phyloP scores from a whole-genome alignment of 1,140 invertebrate genomes.

The Drosophila parabipectinata region DNA sequence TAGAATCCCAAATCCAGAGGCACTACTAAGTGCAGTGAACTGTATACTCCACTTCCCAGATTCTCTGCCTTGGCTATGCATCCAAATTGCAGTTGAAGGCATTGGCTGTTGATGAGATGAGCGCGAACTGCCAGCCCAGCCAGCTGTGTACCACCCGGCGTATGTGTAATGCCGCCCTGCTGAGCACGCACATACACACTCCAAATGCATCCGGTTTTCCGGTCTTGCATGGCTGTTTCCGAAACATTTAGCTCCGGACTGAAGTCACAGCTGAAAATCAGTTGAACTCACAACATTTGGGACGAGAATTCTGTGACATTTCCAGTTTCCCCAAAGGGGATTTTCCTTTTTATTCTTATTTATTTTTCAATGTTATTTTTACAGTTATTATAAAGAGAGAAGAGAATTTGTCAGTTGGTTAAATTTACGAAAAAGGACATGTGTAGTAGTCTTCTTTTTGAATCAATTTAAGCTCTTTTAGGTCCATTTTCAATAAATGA shows the following conservation, averaged over 20 bases:
- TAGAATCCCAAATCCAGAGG: slow-evolving; percentile 41
- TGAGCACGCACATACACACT: neutral
- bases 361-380: slow-evolving; percentile 15
- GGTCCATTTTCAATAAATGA: neutral
- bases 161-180: slow-evolving; percentile 42
- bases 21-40: slow-evolving; percentile 65
- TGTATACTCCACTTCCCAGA: slow-evolving; percentile 25
- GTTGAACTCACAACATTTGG: slow-evolving; percentile 35
- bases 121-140: slow-evolving; percentile 35
- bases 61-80: slow-evolving; percentile 6
- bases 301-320: slow-evolving; percentile 29
- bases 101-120: slow-evolving; percentile 64
- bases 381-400: slow-evolving; percentile 30
- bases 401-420: slow-evolving; percentile 9
- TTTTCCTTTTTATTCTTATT: slow-evolving; percentile 5
- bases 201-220: slow-evolving; percentile 44
- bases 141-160: slow-evolving; percentile 57
- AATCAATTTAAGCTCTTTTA: too few species aligned
- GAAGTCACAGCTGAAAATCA: slow-evolving; percentile 59
- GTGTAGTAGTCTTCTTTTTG: too few species aligned
- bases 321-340: slow-evolving; percentile 8
- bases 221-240: slow-evolving; percentile 64
- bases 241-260: slow-evolving; percentile 62
- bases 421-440: too few species aligned
- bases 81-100: slow-evolving; percentile 52